These are phyloP conservation scores for Agrotis segetum DNA, from an alignment of 2,888 invertebrate species.

Conservation along the genomic window DNA sequence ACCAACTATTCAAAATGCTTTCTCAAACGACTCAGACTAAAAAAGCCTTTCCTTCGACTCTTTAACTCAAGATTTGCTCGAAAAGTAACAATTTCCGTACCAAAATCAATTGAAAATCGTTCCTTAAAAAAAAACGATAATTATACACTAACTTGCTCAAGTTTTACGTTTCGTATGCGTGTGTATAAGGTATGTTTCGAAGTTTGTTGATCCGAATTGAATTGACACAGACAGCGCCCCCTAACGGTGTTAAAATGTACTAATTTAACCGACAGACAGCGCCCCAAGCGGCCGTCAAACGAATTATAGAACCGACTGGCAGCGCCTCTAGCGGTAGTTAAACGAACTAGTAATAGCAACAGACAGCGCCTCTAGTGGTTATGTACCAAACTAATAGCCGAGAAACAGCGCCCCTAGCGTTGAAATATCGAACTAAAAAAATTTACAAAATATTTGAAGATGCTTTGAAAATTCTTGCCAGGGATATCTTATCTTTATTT, in stretches of 20 bases:
- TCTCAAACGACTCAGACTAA: not conserved
- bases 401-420: not conserved
- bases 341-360: not conserved
- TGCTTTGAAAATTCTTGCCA: slow-evolving; percentile 51
- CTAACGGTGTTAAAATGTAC: not conserved
- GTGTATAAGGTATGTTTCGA: slow-evolving; percentile 52
- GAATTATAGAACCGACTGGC: not conserved
- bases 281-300: not conserved
- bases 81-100: not conserved
- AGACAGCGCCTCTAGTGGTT: not conserved
- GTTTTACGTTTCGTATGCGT: slow-evolving; percentile 55
- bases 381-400: not conserved
- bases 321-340: not conserved
- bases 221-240: slow-evolving; percentile 6
- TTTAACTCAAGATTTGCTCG: not conserved
- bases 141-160: slow-evolving; percentile 65
- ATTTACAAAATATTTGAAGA: too few species aligned
- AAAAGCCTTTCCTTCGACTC: not conserved
- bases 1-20: not conserved
- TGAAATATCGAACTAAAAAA: not conserved
- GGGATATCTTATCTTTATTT: not conserved
- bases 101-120: slow-evolving; percentile 57
- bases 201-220: slow-evolving; percentile 54
- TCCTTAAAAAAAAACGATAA: slow-evolving; percentile 22
- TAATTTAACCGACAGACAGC: not conserved